Conservation (phyloP, 2,797 vertebrate species). For the Leuciscus waleckii region DNA sequence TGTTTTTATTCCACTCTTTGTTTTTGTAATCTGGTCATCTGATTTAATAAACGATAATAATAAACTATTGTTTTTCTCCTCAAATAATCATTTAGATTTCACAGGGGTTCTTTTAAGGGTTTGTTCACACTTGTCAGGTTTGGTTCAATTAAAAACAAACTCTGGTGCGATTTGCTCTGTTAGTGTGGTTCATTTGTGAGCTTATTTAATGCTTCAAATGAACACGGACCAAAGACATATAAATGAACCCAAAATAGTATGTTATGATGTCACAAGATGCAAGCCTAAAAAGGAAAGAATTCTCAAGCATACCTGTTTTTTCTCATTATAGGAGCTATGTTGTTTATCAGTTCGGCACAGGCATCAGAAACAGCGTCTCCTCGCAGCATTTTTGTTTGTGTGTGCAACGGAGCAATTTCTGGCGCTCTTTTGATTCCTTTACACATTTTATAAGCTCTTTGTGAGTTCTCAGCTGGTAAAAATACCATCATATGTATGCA, state of each 20-base stretch:
- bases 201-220: background rate
- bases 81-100: background rate
- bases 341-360: background rate
- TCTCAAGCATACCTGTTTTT: background rate
- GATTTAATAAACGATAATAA: background rate
- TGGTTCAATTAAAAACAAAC: background rate
- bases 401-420: background rate
- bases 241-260: background rate
- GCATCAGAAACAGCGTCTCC: background rate
- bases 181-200: background rate
- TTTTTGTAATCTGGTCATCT: background rate
- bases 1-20: background rate
- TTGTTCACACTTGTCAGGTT: background rate
- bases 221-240: background rate
- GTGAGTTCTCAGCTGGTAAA: background rate
- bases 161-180: background rate
- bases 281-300: background rate
- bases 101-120: background rate
- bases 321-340: background rate
- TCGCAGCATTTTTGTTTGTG: background rate
- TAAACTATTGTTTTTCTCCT: background rate
- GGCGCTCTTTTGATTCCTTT: background rate
- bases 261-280: background rate
- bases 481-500: background rate
- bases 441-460: background rate